These are phyloP conservation scores for Nettapus auritus DNA, from an alignment of 2,113 vertebrate genomes.

Conservation along the genomic window DNA sequence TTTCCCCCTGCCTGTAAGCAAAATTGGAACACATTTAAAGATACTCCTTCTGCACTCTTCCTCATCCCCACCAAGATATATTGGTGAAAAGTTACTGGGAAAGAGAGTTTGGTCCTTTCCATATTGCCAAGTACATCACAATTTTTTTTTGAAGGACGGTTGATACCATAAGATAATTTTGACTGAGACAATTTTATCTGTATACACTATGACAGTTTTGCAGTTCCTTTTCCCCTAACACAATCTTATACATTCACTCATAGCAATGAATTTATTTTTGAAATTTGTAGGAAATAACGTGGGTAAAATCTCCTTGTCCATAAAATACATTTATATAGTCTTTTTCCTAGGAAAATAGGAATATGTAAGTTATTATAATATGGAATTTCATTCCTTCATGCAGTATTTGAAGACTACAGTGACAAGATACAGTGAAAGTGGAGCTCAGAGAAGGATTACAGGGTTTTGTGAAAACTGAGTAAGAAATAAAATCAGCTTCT, in stretches of 20 bases:
- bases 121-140: neutral
- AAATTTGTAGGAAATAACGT: neutral
- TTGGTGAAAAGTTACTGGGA: slow-evolving; percentile 44
- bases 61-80: neutral
- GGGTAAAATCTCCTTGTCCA: neutral
- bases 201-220: neutral
- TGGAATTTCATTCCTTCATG: neutral
- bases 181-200: neutral
- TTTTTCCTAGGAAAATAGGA: neutral
- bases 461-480: neutral
- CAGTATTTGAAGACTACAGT: slow-evolving; percentile 7
- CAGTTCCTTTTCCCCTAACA: neutral
- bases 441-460: neutral
- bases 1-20: neutral
- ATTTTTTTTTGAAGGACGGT: neutral
- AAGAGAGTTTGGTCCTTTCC: neutral
- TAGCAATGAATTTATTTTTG: neutral
- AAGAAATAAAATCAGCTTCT: neutral
- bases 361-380: neutral
- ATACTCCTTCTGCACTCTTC: neutral
- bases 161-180: neutral
- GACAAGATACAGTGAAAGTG: neutral
- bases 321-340: neutral
- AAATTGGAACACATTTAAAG: neutral
- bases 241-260: neutral